Percentiles rank a stretch among this genome's conserved stretches.
These are phyloP conservation scores for Dipodomys spectabilis DNA, from an alignment of 2,113 vertebrate species.

Conservation along the genomic window DNA sequence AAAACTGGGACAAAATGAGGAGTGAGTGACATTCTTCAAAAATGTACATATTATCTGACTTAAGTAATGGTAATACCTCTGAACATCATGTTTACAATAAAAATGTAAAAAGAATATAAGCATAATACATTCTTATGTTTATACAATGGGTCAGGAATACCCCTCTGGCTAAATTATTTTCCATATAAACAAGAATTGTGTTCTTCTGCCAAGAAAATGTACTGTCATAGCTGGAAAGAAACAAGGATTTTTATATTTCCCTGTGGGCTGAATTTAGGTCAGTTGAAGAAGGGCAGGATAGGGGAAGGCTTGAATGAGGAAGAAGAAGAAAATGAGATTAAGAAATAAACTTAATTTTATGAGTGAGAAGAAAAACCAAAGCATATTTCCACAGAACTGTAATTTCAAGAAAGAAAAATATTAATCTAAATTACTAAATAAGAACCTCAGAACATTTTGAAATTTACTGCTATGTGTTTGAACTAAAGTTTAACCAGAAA, in stretches of 20 bases:
- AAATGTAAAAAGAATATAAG: background rate
- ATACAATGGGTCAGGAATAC: slow-evolving; percentile 54
- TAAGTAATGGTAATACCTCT: too few species aligned
- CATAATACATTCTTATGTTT: background rate
- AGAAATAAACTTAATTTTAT: slow-evolving; percentile 45
- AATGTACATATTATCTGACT: too few species aligned
- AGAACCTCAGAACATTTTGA: background rate
- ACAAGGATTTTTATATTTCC: slow-evolving; percentile 59
- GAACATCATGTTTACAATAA: too few species aligned
- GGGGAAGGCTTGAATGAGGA: background rate
- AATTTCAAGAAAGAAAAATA: background rate
- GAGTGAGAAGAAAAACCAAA: slow-evolving; percentile 13
- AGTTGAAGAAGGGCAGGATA: background rate
- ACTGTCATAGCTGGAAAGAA: slow-evolving; percentile 69
- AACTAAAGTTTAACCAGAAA: background rate
- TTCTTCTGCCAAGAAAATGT: slow-evolving; percentile 68
- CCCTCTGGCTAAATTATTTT: slow-evolving; percentile 68
- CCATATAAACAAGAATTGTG: slow-evolving; percentile 47
- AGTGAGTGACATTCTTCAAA: too few species aligned
- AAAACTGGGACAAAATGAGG: too few species aligned
- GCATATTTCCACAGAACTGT: background rate
- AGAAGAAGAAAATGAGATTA: background rate
- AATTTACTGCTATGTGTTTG: background rate
- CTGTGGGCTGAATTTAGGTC: slow-evolving; percentile 60
- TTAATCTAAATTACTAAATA: slow-evolving; percentile 16